Evolutionary conservation across 2,888 invertebrate genomes (phyloP), one percentile per base, ranked within the genome.

Genomic region (Bhutanitis thaidina): DNA sequence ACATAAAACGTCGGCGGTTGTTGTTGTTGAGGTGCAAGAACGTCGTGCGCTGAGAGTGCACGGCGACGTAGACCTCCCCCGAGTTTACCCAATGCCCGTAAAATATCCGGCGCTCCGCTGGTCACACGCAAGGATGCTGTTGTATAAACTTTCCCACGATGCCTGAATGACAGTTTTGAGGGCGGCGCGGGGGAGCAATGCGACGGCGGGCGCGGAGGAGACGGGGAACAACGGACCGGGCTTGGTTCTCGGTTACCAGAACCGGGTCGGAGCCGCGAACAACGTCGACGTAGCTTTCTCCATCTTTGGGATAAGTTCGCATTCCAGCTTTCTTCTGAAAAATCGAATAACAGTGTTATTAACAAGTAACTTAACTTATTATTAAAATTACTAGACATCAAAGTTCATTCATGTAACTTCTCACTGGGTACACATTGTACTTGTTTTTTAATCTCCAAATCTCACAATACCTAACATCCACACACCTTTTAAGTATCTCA

Each of bases 261-360:
- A 20, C 92, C 91, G 62, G 94, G 94, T 61, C 94, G 90, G 54
- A 94, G 84, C 45, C 93, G 90, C 47, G 93, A 92, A 74, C 94
- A 94, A 61, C 94, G 91, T 52, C 94, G 90, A 27, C 94, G 91
- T 54, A 94, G 84, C 68, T 93, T 92, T 61, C 94, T 90, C 94
- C 94, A 94, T 84, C 93, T 90, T 76, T 94, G 94, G 43, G 94
- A 93, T 59, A 94, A 90, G 70, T 93, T 94, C 59, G 93, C 93
- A 75, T 94, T 94, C 93, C 93, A 93, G 68, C 92, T 91, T 72
- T 94, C 90, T 76, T 94, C 94, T 94, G 91, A 61, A 90, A 91
- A 34, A 46, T 34, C 35, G 20, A 46, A 54, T 14, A 49, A 46
- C 44, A 29, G 38, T 50, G 32, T 45, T 13, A 43, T 13, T 35